Conservation (phyloP, 2,113 vertebrate species). For the Oenanthe melanoleuca region DNA sequence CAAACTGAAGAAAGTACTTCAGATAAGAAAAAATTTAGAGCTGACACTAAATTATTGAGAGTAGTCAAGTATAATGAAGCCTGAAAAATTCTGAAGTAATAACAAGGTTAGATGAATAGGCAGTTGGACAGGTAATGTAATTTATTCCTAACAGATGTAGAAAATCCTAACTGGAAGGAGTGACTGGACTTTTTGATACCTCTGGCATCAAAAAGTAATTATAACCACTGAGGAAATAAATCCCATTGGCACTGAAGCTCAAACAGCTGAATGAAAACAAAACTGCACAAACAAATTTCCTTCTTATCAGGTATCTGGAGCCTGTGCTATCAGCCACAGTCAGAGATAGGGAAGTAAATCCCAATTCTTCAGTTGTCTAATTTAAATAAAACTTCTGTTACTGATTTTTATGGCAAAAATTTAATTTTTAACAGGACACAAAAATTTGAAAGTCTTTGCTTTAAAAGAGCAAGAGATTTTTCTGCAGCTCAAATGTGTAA, state of each 20-base stretch:
- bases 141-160: not conserved
- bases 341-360: not conserved
- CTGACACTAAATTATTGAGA: slow-evolving; percentile 11
- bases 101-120: not conserved
- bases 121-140: not conserved
- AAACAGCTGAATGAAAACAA: not conserved
- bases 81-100: slow-evolving; percentile 29
- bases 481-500: not conserved
- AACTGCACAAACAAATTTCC: not conserved
- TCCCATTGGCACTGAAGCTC: not conserved
- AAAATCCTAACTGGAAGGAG: not conserved
- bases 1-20: not conserved
- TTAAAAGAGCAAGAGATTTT: not conserved
- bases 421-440: not conserved
- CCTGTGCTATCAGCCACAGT: not conserved
- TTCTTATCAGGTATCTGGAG: not conserved
- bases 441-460: not conserved
- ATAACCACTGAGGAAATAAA: not conserved
- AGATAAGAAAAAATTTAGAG: not conserved
- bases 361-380: not conserved
- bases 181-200: not conserved
- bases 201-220: not conserved
- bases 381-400: not conserved
- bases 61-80: slow-evolving; percentile 5
- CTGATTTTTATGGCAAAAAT: not conserved